Percentiles rank a stretch among this genome's conserved stretches.
phyloP scores from a whole-genome alignment of 2,797 vertebrate species.

The Tamandua tetradactyla region DNA sequence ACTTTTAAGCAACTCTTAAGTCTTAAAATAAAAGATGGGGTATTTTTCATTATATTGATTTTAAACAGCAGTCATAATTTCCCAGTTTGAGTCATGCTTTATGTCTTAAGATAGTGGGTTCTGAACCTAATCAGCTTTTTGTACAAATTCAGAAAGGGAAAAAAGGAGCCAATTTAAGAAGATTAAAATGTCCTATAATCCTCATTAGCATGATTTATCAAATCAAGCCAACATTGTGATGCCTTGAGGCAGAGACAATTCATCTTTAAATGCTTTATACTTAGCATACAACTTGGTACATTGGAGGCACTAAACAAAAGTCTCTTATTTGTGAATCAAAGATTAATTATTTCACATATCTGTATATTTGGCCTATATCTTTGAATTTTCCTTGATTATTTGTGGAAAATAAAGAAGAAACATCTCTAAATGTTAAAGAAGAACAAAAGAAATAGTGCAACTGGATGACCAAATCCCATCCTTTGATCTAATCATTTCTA shows the following conservation, averaged over 20 bases:
- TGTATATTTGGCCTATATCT: background rate
- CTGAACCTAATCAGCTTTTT: background rate
- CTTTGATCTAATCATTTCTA: background rate
- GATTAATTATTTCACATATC: background rate
- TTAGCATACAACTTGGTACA: background rate
- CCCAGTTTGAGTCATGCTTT: background rate
- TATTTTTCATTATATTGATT: conserved; percentile 14
- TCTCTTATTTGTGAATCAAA: background rate
- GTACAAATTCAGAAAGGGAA: background rate
- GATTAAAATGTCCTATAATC: background rate
- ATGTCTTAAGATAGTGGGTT: background rate
- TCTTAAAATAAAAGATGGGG: conserved; percentile 39
- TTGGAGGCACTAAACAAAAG: background rate
- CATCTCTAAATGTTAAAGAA: background rate
- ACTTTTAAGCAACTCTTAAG: conserved; percentile 52
- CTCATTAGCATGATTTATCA: background rate
- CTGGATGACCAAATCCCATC: background rate
- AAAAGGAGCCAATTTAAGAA: background rate
- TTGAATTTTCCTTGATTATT: background rate
- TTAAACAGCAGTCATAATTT: background rate
- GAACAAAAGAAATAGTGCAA: background rate
- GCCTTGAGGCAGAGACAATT: background rate
- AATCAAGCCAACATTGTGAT: background rate
- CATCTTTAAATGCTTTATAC: background rate
- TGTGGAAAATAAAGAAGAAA: background rate